These are phyloP conservation scores for Cancer borealis DNA, from an alignment of 2,888 invertebrate species.

Conservation along the genomic window DNA sequence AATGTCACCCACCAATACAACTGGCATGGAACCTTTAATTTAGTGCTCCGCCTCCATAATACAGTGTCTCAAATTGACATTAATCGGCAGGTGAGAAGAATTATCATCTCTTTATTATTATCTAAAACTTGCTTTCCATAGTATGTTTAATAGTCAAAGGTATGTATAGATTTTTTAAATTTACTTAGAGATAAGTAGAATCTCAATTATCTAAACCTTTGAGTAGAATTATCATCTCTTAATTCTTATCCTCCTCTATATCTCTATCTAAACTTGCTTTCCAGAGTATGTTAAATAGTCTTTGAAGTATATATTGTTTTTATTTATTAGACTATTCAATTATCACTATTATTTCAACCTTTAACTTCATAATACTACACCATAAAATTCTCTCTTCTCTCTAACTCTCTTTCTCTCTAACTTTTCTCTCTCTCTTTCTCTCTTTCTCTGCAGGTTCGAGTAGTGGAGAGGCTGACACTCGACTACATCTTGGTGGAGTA, in stretches of 20 bases:
- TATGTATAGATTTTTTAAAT: too few species aligned
- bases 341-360: neutral
- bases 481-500: constrained; percentile 48
- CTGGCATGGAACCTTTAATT: constrained; percentile 10
- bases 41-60: neutral
- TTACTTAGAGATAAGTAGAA: too few species aligned
- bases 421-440: neutral
- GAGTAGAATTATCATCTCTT: neutral
- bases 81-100: neutral
- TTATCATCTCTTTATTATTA: neutral
- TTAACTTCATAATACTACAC: neutral
- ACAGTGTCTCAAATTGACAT: constrained; percentile 44
- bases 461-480: constrained; percentile 35
- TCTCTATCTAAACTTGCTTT: neutral
- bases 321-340: neutral
- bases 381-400: neutral
- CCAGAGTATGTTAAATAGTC: neutral
- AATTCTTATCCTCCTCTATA: neutral
- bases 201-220: too few species aligned
- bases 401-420: neutral
- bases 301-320: neutral
- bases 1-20: neutral
- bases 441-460: neutral
- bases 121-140: neutral
- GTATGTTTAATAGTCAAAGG: too few species aligned